phyloP scores from a whole-genome alignment of 2,113 vertebrate species.

The Aegithalos caudatus region DNA sequence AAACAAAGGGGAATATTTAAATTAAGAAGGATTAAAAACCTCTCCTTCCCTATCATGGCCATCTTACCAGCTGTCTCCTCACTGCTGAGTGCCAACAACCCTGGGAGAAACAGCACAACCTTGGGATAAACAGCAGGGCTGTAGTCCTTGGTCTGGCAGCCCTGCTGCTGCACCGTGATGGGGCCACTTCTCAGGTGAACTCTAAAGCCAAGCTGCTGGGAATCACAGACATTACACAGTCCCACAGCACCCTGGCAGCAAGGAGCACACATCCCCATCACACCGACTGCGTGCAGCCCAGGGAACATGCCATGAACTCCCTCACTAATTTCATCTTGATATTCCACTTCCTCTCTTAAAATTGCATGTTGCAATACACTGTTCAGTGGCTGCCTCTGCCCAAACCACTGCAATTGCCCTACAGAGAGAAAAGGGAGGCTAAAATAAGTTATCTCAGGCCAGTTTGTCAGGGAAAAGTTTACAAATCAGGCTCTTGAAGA shows the following conservation, averaged over 20 bases:
- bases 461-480: background rate
- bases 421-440: background rate
- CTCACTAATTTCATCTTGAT: background rate
- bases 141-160: background rate
- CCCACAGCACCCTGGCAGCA: background rate
- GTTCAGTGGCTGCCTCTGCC: background rate
- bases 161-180: background rate
- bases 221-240: fast-evolving
- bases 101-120: background rate
- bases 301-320: fast-evolving
- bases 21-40: background rate
- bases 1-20: background rate
- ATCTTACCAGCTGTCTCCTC: background rate
- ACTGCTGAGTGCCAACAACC: background rate
- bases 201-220: background rate
- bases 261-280: background rate
- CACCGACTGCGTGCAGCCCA: fast-evolving
- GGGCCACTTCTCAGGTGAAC: background rate
- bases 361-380: background rate
- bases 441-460: background rate
- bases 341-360: background rate
- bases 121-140: background rate
- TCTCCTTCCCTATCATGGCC: background rate
- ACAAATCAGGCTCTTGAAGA: background rate
- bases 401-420: background rate